Evolutionary conservation across 2,797 vertebrate species (phyloP), one percentile per base, ranked within the genome.

Genomic region (Argya squamiceps): DNA sequence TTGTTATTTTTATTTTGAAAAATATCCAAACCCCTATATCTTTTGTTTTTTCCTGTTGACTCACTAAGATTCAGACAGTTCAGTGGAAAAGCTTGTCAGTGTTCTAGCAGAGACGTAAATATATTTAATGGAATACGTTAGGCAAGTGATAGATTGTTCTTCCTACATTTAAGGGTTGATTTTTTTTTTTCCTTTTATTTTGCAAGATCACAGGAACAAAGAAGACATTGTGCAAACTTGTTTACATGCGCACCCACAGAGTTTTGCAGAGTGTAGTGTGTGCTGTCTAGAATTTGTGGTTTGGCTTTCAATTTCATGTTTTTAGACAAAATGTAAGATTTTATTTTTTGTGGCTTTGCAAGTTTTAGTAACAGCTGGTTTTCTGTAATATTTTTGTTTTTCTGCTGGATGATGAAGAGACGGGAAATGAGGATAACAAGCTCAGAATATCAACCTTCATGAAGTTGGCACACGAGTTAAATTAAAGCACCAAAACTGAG

Each of bases 21-120:
- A 80, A 78, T 18, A 2, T 4, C 11, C 4, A 12, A 2, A 9
- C 4, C 2, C 10, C 1, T 22, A 16, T 50, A 81, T 47, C 3
- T 80, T 96, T 46, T 26, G 2, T 16, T 64, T 49, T 19, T 65
- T 44, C 10, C 59, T 78, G 55, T 69, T 76, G 32, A 69, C 19
- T 47, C 27, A 20, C 13, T n/a, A 84, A 78, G 44, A 91, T 49
- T 87, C 44, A 91, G 36, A 55, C 53, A 52, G 22, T 46, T 65
- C 37, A 67, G 18, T 50, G 44, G 36, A 74, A 82, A 89, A 91
- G 62, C 10, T 13, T 64, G 30, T 21, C 7, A 1, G 13, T 69
- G 22, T 43, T 88, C 67, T 53, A 89, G 43, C 10, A 69, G 39
- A 47, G 14, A 62, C 37, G 53, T 41, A 88, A 55, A 65, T 36